A percentile compares a stretch with the other conserved stretches of the same genome.
Conservation (phyloP, 1,140 invertebrate species). For the Triops cancriformis region DNA sequence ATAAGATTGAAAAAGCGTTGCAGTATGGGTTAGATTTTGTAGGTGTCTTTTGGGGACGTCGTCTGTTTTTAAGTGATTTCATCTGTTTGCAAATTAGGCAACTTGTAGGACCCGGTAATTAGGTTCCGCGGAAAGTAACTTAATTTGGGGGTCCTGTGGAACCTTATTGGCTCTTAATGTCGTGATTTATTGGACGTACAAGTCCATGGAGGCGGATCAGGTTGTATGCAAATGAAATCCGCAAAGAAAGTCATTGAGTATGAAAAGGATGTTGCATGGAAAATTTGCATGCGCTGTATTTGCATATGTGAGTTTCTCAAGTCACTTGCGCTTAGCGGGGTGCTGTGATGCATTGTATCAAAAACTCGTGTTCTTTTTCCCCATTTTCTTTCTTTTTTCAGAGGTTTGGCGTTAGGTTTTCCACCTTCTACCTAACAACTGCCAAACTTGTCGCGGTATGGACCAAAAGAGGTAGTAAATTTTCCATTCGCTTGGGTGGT, state of each 20-base stretch:
- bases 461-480: slow-evolving; percentile 6
- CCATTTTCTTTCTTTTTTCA: not conserved
- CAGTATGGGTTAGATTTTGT: too few species aligned
- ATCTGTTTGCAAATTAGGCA: not conserved
- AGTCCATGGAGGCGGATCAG: not conserved
- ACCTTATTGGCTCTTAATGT: not conserved
- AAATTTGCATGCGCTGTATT: not conserved
- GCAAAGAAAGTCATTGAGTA: slow-evolving; percentile 4
- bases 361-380: not conserved
- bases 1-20: too few species aligned
- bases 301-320: slow-evolving; percentile 10
- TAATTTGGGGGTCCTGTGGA: not conserved
- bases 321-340: slow-evolving; percentile 3
- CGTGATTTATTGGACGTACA: not conserved
- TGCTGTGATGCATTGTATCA: not conserved
- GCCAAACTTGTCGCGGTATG: not conserved
- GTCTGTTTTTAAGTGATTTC: not conserved
- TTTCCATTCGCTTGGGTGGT: not conserved
- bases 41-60: too few species aligned
- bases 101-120: not conserved
- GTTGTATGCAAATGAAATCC: not conserved
- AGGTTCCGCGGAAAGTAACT: not conserved
- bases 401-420: slow-evolving; percentile 5
- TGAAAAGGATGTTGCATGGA: not conserved
- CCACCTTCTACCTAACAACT: slow-evolving; percentile 10